Evolutionary conservation across 2,797 vertebrate species (phyloP).

Genomic region (Pantherophis alleghaniensis): DNA sequence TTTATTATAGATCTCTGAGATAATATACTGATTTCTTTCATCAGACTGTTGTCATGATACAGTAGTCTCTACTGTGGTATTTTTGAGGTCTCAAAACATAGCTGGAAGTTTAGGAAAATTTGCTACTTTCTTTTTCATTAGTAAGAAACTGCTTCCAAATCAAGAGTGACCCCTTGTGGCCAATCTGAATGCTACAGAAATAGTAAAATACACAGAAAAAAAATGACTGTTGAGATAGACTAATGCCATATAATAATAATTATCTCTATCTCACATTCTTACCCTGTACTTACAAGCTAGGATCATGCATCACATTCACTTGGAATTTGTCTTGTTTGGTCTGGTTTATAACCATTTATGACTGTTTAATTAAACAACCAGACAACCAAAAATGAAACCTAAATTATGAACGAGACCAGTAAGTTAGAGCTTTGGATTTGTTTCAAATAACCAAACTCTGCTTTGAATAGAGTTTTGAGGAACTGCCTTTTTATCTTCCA

Average conservation of each 20-base stretch:
- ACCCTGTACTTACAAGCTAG: background rate
- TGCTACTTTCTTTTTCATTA: background rate
- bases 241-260: background rate
- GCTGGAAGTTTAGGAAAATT: background rate
- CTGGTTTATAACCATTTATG: background rate
- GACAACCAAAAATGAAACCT: background rate
- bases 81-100: background rate
- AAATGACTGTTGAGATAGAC: background rate
- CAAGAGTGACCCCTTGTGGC: slow-evolving; percentile 26
- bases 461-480: background rate
- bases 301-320: background rate
- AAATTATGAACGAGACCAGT: background rate
- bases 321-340: background rate
- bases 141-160: background rate
- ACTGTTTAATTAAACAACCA: background rate
- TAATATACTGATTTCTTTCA: background rate
- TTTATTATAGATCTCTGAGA: background rate
- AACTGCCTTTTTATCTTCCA: background rate
- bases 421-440: background rate
- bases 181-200: background rate
- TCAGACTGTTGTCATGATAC: background rate
- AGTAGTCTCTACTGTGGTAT: background rate
- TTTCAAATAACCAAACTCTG: background rate
- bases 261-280: background rate
- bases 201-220: background rate